Conservation (phyloP, 2,113 vertebrate species). For the Himantopus leucocephalus region DNA sequence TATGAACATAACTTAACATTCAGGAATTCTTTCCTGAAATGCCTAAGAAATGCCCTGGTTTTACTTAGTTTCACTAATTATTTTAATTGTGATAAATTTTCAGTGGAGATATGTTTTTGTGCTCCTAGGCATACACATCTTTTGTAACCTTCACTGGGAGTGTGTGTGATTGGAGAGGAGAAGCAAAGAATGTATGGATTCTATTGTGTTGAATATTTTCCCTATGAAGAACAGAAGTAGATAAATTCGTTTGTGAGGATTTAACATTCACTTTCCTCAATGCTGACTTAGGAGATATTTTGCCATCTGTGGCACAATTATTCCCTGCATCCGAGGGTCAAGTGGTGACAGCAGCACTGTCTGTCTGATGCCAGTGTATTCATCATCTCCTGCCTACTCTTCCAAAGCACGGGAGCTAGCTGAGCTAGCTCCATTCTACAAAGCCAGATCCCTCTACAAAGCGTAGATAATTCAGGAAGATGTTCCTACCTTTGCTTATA, state of each 20-base stretch:
- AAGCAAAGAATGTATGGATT: background rate
- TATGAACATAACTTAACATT: background rate
- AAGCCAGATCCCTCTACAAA: background rate
- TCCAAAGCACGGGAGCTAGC: background rate
- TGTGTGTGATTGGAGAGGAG: background rate
- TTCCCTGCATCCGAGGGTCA: background rate
- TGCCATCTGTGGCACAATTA: background rate
- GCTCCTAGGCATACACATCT: background rate
- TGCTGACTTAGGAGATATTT: background rate
- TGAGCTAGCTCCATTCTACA: background rate
- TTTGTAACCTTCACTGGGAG: background rate
- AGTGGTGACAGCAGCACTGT: background rate
- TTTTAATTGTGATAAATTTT: background rate
- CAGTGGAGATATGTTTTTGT: background rate
- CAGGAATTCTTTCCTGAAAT: background rate
- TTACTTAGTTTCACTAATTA: background rate
- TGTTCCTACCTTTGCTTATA: background rate
- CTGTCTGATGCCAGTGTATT: background rate
- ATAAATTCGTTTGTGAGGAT: background rate
- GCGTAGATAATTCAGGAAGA: background rate
- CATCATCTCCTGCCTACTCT: background rate
- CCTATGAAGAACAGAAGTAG: background rate
- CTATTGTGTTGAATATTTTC: background rate
- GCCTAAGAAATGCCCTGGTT: background rate
- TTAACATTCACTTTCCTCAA: background rate